Conservation (phyloP, 2,113 vertebrate genomes). For the Dascyllus trimaculatus region DNA sequence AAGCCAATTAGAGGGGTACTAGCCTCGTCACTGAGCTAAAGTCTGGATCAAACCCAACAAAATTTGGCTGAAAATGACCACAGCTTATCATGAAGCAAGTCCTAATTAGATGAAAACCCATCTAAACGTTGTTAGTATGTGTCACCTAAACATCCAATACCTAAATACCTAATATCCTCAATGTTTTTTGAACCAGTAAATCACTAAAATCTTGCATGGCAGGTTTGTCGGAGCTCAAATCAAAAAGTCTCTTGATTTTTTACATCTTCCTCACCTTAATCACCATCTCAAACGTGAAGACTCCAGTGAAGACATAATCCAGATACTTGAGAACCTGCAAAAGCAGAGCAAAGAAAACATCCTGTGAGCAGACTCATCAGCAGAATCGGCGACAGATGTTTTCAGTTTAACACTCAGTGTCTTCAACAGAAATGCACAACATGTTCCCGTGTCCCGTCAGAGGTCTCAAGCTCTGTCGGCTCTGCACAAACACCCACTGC, state of each 20-base stretch:
- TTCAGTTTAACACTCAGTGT: slow-evolving; percentile 1
- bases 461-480: slow-evolving; percentile 39
- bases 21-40: neutral
- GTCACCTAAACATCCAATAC: neutral
- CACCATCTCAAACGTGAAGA: slow-evolving; percentile 99
- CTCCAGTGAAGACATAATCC: slow-evolving; percentile 98
- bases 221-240: too few species aligned
- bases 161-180: neutral
- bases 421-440: slow-evolving; percentile 19
- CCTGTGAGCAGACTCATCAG: slow-evolving; percentile 9
- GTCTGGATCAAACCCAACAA: too few species aligned
- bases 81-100: neutral
- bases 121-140: neutral
- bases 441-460: slow-evolving; percentile 38
- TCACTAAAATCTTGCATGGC: neutral
- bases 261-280: slow-evolving; percentile 91
- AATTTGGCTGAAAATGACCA: neutral
- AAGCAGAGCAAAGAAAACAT: slow-evolving; percentile 21
- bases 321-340: slow-evolving; percentile 95
- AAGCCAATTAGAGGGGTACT: slow-evolving; percentile 23
- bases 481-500: slow-evolving; percentile 34
- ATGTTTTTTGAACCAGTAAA: slow-evolving; percentile 3
- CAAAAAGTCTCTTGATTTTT: neutral
- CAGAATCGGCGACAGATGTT: slow-evolving; percentile 22
- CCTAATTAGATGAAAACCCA: neutral